These are phyloP conservation scores for Lepidothrix coronata DNA, from an alignment of 2,113 vertebrate species.

Conservation along the genomic window DNA sequence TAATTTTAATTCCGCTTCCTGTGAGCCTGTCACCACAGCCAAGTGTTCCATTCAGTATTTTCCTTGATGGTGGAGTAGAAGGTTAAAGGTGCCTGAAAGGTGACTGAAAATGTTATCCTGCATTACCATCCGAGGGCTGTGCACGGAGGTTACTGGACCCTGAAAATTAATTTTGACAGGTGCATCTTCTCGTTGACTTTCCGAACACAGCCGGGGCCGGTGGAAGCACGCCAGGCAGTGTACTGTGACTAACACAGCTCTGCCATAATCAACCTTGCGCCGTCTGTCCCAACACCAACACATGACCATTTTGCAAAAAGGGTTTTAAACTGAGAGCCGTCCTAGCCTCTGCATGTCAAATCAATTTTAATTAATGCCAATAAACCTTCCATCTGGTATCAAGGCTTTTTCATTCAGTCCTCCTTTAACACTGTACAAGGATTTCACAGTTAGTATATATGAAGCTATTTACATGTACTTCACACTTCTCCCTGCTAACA, in stretches of 20 bases:
- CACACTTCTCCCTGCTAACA: not conserved
- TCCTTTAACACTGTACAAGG: not conserved
- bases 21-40: not conserved
- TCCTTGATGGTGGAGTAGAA: not conserved
- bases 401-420: conserved; percentile 22
- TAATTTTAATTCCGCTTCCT: not conserved
- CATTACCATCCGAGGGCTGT: conserved; percentile 14
- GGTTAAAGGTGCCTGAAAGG: conserved; percentile 20
- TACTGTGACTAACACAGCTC: conserved; percentile 72
- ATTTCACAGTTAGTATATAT: not conserved
- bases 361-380: conserved; percentile 76
- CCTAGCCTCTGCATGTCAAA: conserved; percentile 55
- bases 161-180: conserved; percentile 77
- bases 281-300: conserved; percentile 65
- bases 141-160: conserved; percentile 50
- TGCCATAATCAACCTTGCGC: conserved; percentile 56
- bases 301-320: conserved; percentile 46
- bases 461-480: not conserved
- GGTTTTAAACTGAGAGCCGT: conserved; percentile 30
- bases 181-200: conserved; percentile 74
- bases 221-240: conserved; percentile 59
- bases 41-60: not conserved
- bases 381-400: conserved; percentile 68
- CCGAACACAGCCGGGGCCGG: conserved; percentile 16
- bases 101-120: not conserved